Evolutionary conservation across 2,797 vertebrate genomes (phyloP), one percentile per base, ranked within the genome.

Genomic region (Leucoraja ocellata): DNA sequence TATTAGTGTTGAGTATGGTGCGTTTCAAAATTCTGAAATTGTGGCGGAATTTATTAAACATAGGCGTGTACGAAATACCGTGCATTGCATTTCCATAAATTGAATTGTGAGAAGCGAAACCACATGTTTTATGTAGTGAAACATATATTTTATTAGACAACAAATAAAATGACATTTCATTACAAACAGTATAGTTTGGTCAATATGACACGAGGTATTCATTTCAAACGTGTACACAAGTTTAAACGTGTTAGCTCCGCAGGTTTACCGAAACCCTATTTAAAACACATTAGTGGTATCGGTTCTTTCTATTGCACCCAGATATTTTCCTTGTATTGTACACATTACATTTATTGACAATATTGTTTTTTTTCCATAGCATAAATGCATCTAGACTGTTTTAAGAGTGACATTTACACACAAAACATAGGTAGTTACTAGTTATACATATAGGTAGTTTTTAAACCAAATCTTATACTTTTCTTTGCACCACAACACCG

Each of bases 171-270:
- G 97, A 95, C 65, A 95, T 96, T 95, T 96, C 93, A 92, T 92
- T 76, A 74, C 90, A 92, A 97, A 98, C 96, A 97, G 96, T 97
- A 96, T 94, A 95, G 96, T 97, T 98, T 97, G 98, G 97, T 97
- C 98, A 96, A 95, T 96, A 97, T 97, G 98, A 97, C 97, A 97
- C 97, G 98, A 99, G 98, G 98, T 99, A 99, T 98, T 96, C 95
- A 95, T 96, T 96, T 95, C 95, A 96, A 97, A 96, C 65, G 90
- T 92, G 96, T 95, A 97, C 96, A 97, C 96, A 97, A 88, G 95
- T 95, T 96, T 97, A 95, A 92, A 92, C 76, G 71, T 74, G 90
- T 92, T 76, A 23, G 94, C 95, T 96, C 95, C 95, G 95, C 94
- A 96, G 93, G 94, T 96, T 94, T 96, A 94, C 95, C 58, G 90